A percentile compares a stretch with the other conserved stretches of the same genome.
Evolutionary conservation across 2,888 invertebrate genomes (phyloP).

Genomic region (Watsonalla binaria): DNA sequence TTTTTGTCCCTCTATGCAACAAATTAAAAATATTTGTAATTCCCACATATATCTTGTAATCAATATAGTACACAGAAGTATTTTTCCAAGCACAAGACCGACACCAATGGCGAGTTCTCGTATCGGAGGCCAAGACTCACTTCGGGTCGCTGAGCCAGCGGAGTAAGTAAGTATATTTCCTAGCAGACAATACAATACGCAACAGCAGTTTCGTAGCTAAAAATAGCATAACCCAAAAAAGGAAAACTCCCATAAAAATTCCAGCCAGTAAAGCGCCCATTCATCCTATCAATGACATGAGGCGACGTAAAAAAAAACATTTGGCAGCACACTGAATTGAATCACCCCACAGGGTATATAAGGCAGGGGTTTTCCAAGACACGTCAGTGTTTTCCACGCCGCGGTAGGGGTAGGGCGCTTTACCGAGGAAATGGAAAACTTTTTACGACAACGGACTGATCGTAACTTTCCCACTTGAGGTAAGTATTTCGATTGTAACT

Average conservation of each 20-base stretch:
- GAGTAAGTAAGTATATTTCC: no score
- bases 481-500: slow-evolving; percentile 34
- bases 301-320: not conserved
- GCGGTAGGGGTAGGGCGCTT: slow-evolving; percentile 24
- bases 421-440: slow-evolving; percentile 40
- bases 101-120: no score
- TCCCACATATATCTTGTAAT: no score
- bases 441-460: slow-evolving; percentile 55
- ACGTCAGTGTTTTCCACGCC: slow-evolving; percentile 29
- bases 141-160: no score
- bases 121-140: no score
- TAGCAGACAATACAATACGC: no score
- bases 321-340: slow-evolving; percentile 33
- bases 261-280: not conserved
- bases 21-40: no score
- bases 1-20: no score
- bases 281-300: not conserved
- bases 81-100: no score
- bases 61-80: no score
- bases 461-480: slow-evolving; percentile 54
- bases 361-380: slow-evolving; percentile 44
- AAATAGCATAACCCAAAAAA: not conserved
- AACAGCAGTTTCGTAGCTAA: no score
- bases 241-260: not conserved
- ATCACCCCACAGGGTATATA: slow-evolving; percentile 49